phyloP scores from a whole-genome alignment of 2,797 vertebrate species.

The Paguma larvata region DNA sequence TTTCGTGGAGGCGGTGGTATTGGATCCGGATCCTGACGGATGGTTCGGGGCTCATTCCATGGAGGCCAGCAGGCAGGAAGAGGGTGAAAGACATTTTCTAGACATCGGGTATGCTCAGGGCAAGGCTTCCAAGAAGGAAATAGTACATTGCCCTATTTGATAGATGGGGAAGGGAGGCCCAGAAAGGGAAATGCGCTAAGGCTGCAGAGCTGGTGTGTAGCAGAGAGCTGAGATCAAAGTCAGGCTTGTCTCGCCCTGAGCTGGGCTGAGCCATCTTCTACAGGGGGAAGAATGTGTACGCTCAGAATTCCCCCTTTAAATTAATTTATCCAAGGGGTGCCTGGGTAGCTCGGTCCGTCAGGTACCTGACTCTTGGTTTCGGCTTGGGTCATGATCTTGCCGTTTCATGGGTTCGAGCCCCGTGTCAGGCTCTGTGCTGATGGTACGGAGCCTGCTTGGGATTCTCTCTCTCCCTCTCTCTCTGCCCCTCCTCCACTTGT shows the following conservation, averaged over 20 bases:
- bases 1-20: background rate
- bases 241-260: background rate
- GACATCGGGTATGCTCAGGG: background rate
- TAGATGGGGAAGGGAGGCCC: background rate
- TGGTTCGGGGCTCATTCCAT: background rate
- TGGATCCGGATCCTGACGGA: background rate
- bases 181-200: background rate
- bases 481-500: background rate
- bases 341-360: background rate
- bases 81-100: background rate
- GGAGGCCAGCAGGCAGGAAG: background rate
- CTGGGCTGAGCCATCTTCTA: background rate
- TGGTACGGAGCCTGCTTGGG: background rate
- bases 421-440: fast-evolving
- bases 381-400: background rate
- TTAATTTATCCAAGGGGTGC: background rate
- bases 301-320: background rate
- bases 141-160: background rate
- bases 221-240: background rate
- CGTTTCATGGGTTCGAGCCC: background rate
- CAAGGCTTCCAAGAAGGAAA: background rate
- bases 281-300: background rate
- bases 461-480: background rate
- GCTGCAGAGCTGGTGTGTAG: background rate
- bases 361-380: background rate